These are phyloP conservation scores for Carpatolechia fugitivella DNA, from an alignment of 2,888 invertebrate genomes.

Conservation along the genomic window DNA sequence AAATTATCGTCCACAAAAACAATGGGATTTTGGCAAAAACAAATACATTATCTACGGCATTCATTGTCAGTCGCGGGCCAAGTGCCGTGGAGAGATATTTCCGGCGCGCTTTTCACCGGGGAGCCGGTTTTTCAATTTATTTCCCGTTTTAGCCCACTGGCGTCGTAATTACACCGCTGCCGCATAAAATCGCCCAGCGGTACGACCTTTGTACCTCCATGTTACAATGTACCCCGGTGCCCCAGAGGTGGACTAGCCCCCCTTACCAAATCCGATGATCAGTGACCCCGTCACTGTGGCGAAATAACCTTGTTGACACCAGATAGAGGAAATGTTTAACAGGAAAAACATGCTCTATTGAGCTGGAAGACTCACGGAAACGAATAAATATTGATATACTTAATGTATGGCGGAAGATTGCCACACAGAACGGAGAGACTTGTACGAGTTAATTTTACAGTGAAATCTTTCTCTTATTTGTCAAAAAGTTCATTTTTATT, in stretches of 20 bases:
- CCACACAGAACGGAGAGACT: not conserved
- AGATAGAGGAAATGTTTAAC: conserved; percentile 9
- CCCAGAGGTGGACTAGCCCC: conserved; percentile 24
- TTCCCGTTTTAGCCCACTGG: conserved; percentile 69
- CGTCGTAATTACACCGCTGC: conserved; percentile 65
- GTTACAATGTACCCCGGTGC: not conserved
- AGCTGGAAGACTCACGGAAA: conserved; percentile 8
- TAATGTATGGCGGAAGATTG: too few relatives aligned
- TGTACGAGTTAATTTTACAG: not conserved
- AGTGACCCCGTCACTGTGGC: conserved; percentile 19
- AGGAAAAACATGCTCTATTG: conserved; percentile 17
- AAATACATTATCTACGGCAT: conserved; percentile 66
- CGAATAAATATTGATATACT: conserved; percentile 15
- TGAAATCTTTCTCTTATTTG: too few relatives aligned
- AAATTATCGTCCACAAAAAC: conserved; percentile 58
- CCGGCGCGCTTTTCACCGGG: conserved; percentile 60
- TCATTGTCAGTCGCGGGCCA: conserved; percentile 58
- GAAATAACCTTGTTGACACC: conserved; percentile 11
- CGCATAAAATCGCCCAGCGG: conserved; percentile 40
- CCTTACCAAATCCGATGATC: conserved; percentile 40
- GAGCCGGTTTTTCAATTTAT: conserved; percentile 73
- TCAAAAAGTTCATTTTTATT: too few relatives aligned
- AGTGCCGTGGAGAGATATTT: conserved; percentile 63
- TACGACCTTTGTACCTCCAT: not conserved
- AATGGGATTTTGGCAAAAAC: conserved; percentile 64